Percentiles rank a stretch among this genome's conserved stretches.
These are phyloP conservation scores for Mormyrus lacerda DNA, from an alignment of 2,113 vertebrate species.

Conservation along the genomic window DNA sequence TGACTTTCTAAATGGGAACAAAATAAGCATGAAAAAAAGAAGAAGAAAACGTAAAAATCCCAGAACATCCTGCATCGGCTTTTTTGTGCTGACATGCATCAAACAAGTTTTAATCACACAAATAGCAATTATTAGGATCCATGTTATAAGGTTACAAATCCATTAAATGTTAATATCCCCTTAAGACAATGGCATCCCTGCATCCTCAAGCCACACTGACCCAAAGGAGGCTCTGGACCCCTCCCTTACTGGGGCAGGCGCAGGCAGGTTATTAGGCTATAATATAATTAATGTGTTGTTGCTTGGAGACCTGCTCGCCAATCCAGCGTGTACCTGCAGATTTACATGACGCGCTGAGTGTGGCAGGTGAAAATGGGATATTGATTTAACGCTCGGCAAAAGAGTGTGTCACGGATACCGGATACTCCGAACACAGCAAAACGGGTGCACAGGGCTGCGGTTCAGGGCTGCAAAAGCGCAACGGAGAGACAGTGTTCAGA, in stretches of 20 bases:
- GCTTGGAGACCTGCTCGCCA: constrained; percentile 13
- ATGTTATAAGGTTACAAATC: background rate
- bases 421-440: constrained; percentile 16
- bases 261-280: background rate
- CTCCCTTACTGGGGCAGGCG: background rate
- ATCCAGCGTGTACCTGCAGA: constrained; percentile 29
- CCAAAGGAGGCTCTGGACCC: background rate
- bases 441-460: background rate
- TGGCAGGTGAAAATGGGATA: constrained; percentile 28
- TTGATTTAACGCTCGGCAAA: constrained; percentile 26
- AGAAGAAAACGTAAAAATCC: background rate
- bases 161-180: background rate
- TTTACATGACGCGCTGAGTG: background rate
- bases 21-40: background rate
- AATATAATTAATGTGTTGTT: constrained; percentile 19
- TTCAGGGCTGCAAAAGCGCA: background rate
- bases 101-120: background rate
- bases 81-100: background rate
- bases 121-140: background rate
- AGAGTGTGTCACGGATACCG: background rate
- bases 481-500: background rate
- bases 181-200: background rate
- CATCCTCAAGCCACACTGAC: background rate
- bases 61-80: background rate
- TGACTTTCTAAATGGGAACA: background rate